Conservation (phyloP, 2,797 vertebrate species). For the Scolopax rusticola region DNA sequence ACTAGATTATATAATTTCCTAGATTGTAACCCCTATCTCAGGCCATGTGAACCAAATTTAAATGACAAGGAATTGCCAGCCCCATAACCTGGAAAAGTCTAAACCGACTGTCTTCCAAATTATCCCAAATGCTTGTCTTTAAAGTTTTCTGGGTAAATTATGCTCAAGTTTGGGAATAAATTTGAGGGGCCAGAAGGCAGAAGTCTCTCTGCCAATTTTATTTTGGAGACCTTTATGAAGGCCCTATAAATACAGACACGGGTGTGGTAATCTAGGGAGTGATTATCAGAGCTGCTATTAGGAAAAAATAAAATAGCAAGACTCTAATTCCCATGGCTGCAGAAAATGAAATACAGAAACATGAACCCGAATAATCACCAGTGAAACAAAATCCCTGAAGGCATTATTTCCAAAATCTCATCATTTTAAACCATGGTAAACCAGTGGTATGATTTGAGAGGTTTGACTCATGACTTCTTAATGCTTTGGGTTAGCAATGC, state of each 20-base stretch:
- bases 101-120: neutral
- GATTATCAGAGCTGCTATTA: neutral
- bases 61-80: neutral
- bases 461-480: slow-evolving; percentile 2
- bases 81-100: neutral
- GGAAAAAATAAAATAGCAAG: neutral
- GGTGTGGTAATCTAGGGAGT: neutral
- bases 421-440: neutral
- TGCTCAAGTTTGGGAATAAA: neutral
- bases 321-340: neutral
- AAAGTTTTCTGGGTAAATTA: neutral
- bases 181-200: neutral
- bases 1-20: neutral
- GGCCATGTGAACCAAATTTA: neutral
- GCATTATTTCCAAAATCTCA: neutral
- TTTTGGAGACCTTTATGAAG: neutral
- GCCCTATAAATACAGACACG: neutral
- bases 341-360: neutral
- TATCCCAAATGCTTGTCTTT: neutral
- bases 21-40: neutral
- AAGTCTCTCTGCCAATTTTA: neutral
- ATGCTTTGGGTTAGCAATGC: neutral
- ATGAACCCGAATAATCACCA: neutral
- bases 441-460: neutral
- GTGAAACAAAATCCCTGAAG: neutral